A percentile compares a stretch with the other conserved stretches of the same genome.
These are phyloP conservation scores for Anastrepha obliqua DNA, from an alignment of 1,140 invertebrate genomes.

Conservation along the genomic window DNA sequence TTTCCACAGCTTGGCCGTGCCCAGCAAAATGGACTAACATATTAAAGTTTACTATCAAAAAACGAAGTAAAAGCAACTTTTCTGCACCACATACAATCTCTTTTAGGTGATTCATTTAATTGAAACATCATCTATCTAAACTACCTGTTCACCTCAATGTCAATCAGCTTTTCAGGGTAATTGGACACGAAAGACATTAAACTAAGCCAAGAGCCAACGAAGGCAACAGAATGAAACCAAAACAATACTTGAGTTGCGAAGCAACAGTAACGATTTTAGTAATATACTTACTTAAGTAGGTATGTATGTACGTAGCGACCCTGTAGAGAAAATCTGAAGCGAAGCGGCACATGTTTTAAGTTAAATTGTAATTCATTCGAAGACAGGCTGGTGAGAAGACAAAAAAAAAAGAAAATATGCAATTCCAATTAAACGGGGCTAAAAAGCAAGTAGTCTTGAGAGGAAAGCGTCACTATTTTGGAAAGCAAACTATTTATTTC, in stretches of 20 bases:
- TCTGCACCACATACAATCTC: slow-evolving; percentile 1
- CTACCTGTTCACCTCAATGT: slow-evolving; percentile 49
- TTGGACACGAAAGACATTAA: slow-evolving; percentile 44
- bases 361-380: no score
- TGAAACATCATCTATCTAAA: slow-evolving; percentile 32
- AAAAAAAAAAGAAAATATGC: no score
- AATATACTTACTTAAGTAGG: neutral
- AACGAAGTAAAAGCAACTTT: neutral
- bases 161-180: slow-evolving; percentile 50
- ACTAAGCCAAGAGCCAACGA: slow-evolving; percentile 32
- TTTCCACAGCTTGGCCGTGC: no score
- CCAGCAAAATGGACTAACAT: no score
- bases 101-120: slow-evolving; percentile 29
- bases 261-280: neutral
- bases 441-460: no score
- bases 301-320: neutral
- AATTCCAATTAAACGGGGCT: no score
- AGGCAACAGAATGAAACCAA: slow-evolving; percentile 4
- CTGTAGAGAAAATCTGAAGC: neutral
- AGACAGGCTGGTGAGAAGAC: no score
- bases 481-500: no score
- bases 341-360: neutral
- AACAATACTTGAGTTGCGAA: slow-evolving; percentile 1
- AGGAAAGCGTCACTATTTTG: no score
- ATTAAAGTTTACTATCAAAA: no score